Evolutionary conservation across 2,113 vertebrate genomes (phyloP), one percentile per base, ranked within the genome.

Genomic region (Bambusicola thoracicus): DNA sequence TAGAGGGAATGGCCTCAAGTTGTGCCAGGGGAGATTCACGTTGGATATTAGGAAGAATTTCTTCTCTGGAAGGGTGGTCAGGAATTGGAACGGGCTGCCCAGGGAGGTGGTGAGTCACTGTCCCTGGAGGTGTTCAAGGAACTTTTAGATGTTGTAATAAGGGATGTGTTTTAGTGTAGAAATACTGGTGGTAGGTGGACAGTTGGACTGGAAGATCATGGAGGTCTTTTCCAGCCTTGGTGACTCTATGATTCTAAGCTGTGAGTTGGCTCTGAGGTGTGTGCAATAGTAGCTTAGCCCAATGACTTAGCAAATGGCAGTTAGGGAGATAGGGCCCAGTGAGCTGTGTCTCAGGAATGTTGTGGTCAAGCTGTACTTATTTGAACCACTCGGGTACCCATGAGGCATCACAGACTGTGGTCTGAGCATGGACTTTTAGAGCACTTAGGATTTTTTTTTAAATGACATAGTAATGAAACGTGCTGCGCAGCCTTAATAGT

Each of bases 331-430:
- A 83, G 91, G 62, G 32, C 32, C 20, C 20, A 13, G 30, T 90
- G 82, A 93, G 11, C n/a, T n/a, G 36, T 44, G 5, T 76, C 44
- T 81, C 65, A 58, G 76, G 72, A 92, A 21, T 0, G 40, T 85
- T 68, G 74, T 77, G 59, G 44, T 68, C 68, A 77, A 85, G 41
- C n/a, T 17, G 5, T 55, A 21, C 15, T 68, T 76, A 29, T 38
- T 32, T 1, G 1, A 11, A n/a, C 61, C 56, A 13, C 65, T 62
- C 10, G 29, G 16, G 19, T 0, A 15, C 24, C 41, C 3, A 1
- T 55, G 81, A 84, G 29, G 8, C 49, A 56, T 48, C 70, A 36
- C 10, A 48, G 20, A 3, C 73, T 61, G 6, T 80, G 40, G 48
- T 79, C 29, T 82, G 17, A 10, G 27, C 5, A 1, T 53, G 22